Evolutionary conservation across 2,113 vertebrate genomes (phyloP).

Genomic region (Phainopepla nitens): DNA sequence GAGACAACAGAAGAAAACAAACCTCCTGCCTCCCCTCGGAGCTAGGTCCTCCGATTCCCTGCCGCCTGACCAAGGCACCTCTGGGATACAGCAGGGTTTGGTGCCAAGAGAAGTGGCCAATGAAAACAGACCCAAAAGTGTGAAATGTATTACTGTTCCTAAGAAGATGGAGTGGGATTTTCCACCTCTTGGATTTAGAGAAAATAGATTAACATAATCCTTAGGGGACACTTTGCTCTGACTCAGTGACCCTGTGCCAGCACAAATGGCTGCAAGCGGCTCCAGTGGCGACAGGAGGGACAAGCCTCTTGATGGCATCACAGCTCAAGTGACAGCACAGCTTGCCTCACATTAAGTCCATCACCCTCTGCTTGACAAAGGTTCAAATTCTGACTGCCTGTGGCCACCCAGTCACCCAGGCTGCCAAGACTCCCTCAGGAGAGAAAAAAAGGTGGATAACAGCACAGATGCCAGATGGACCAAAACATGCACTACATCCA

Average conservation of each 20-base stretch:
- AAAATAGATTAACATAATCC: slow-evolving; percentile 35
- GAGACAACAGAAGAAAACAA: background rate
- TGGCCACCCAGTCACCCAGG: background rate
- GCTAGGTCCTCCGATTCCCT: background rate
- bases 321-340: accelerated
- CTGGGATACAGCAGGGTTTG: background rate
- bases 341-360: background rate
- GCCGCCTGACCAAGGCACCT: background rate
- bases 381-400: background rate
- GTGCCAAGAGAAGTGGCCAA: background rate
- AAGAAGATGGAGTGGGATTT: background rate
- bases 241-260: background rate
- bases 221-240: background rate
- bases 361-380: background rate
- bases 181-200: background rate
- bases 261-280: background rate
- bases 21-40: accelerated
- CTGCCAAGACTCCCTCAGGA: background rate
- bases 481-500: accelerated
- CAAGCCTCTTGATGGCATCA: accelerated
- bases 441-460: background rate
- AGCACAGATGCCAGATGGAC: background rate
- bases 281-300: background rate
- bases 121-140: background rate
- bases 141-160: background rate